Evolutionary conservation across 1,140 invertebrate genomes (phyloP).

Genomic region (Batillaria attramentaria): DNA sequence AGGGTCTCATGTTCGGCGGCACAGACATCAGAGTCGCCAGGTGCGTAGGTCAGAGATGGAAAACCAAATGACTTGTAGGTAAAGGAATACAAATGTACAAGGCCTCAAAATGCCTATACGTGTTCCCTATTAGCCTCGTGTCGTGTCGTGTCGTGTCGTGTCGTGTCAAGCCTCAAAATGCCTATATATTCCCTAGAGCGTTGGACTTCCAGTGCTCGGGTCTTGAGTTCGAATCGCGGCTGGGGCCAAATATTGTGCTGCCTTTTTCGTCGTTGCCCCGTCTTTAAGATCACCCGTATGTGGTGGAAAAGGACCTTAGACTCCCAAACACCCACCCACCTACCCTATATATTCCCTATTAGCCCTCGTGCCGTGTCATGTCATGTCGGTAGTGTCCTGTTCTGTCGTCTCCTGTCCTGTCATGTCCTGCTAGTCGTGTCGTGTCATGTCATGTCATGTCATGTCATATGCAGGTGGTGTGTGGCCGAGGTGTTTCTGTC

Average conservation of each 20-base stretch:
- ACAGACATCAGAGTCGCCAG: neutral
- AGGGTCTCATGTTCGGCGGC: constrained; percentile 24
- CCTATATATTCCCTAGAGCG: neutral
- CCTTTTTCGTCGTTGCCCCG: no score
- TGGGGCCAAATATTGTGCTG: no score
- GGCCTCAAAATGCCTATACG: neutral
- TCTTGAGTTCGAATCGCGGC: no score
- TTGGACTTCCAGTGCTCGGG: neutral
- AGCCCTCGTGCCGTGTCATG: neutral
- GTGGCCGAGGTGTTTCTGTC: neutral
- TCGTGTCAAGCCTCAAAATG: neutral
- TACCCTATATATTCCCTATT: neutral
- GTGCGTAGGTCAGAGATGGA: no score
- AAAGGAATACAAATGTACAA: neutral
- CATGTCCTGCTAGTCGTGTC: neutral
- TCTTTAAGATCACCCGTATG: no score
- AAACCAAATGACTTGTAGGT: no score
- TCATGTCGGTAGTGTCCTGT: neutral
- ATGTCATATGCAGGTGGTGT: neutral
- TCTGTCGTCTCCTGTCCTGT: neutral
- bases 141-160: neutral
- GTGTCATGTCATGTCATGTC: no score
- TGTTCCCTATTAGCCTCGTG: neutral
- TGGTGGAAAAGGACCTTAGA: no score
- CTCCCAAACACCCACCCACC: neutral